Evolutionary conservation across 2,113 vertebrate genomes (phyloP), one percentile per base, ranked within the genome.

Genomic region (Recurvirostra avosetta): DNA sequence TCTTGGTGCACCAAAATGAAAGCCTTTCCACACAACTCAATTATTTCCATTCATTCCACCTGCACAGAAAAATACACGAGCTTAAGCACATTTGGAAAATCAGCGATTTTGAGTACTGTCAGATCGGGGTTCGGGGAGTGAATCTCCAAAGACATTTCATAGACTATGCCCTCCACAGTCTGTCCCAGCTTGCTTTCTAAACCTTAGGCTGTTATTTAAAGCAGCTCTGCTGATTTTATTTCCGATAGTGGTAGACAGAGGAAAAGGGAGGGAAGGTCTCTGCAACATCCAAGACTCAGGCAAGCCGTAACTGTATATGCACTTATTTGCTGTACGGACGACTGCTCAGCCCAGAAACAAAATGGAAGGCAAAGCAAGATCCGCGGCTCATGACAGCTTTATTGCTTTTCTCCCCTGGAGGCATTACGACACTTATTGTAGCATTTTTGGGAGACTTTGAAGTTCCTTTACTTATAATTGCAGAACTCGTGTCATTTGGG

Each of bases 401-500:
- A 96, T 92, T 92, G 88, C 91, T 94, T 90, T 92, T 73, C 83
- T 94, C n/a, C 94, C 95, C 96, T 65, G 62, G 62, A 96, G 95
- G 84, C 86, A 81, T 91, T 89, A 73, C 34, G 15, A 89, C 88
- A 90, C 86, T 94, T 94, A 91, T 13, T 92, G 93, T 93, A 96
- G 87, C 83, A 15, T 97, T 94, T 96, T 96, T 87, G 65, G 95
- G 86, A 94, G 91, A 81, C 95, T 95, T 96, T 97, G 96, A 97
- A 95, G 95, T 96, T 97, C 88, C 86, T 96, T 96, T 96, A 94
- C 88, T 92, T 96, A 92, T 97, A 96, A 96, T 97, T 96, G 95
- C 86, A 87, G 95, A 96, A 94, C 86, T 94, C 76, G 4, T 95
- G 95, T 92, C 92, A 95, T 96, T 94, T 95, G 36, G 91, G 95